Evolutionary conservation across 1,140 invertebrate species (phyloP), one percentile per base, ranked within the genome.

Genomic region (Leptopilina clavipes): DNA sequence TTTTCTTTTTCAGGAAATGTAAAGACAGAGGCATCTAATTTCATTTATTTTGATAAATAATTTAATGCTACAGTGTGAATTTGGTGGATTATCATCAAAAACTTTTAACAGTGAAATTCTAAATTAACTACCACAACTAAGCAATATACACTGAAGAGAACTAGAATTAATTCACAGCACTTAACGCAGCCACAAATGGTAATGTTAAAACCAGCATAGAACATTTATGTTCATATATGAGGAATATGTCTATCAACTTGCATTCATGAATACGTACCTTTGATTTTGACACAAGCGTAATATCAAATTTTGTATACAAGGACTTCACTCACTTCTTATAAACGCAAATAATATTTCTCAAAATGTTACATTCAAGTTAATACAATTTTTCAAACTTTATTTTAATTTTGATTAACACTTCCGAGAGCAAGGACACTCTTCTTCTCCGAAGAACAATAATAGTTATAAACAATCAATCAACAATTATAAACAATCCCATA

Each of bases 221-320:
- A 65, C 59, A 65, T 65, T 65, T 31, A 65, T 31, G 59, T 59
- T 22, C 54, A 59, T 22, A 59, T 10, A 59, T 12, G 54, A 59
- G 18, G 54, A 59, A 59, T 59, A 59, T 65, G 59, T 65, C 25
- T 65, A 65, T 65, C 59, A 65, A 65, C 59, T 65, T 65, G 59
- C 59, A 65, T 65, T 65, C 59, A 65, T 65, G 59, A 65, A 65
- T 65, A 65, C 22, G 12, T 37, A 5, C 25, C 59, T 65, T 65
- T 65, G 59, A 65, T 65, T 65, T 65, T 65, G 59, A 22, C 12
- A 14, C 9, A 65, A 14, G 25, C 25, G 12, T 31, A n/a, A n/a
- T 8, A 31, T 65, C 22, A 65, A 65, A 14, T 65, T 65, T 1
- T 65, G 5, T 14, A 17, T n/a, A n/a, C 59, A 37, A 65, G 11